Evolutionary conservation across 2,888 invertebrate species (phyloP), one percentile per base, ranked within the genome.

Genomic region (Epsilonema sp.): DNA sequence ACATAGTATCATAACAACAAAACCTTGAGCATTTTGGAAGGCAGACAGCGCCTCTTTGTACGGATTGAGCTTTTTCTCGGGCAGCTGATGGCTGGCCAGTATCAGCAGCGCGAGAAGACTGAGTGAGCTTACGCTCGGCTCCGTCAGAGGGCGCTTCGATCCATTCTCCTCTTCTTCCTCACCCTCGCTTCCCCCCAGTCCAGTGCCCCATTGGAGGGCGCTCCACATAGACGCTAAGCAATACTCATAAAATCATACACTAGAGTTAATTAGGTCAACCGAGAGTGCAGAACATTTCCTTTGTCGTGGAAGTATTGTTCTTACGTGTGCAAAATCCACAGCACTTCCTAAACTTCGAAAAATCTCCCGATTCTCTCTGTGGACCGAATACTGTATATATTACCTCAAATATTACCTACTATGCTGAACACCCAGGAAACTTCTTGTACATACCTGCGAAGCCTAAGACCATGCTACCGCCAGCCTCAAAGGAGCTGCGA

Each of bases 81-180:
- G 52, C 36, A 54, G 53, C 22, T 55, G 50, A 49, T 59, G 58
- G 41, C 61, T 61, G 13, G 83, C 79, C 51, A 97, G 68, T 39
- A 89, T 79, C 49, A 94, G 71, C 25, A 90, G 71, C 42, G 94
- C 71, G 23, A 92, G 71, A 50, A 89, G 75, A 54, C 89, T 85
- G 69, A 90, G 86, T 70, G 82, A 83, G 47, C 90, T 85, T 53
- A 92, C 71, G 1, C 69, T 61, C 16, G 66, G 63, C 20, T 63
- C 56, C 19, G 63, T 59, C n/a, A n/a, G n/a, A n/a, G n/a, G n/a
- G n/a, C n/a, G n/a, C 26, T 4, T 4, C 40, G 13, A 3, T 21
- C 4, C 4, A 11, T 40, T 4, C 40, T 13, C 23, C 16, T 42
- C 47, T 25, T 50, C 49, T 11, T 55, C 56, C n/a, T n/a, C n/a